Evolutionary conservation across 2,113 vertebrate genomes (phyloP).

Genomic region (Mus pahari): DNA sequence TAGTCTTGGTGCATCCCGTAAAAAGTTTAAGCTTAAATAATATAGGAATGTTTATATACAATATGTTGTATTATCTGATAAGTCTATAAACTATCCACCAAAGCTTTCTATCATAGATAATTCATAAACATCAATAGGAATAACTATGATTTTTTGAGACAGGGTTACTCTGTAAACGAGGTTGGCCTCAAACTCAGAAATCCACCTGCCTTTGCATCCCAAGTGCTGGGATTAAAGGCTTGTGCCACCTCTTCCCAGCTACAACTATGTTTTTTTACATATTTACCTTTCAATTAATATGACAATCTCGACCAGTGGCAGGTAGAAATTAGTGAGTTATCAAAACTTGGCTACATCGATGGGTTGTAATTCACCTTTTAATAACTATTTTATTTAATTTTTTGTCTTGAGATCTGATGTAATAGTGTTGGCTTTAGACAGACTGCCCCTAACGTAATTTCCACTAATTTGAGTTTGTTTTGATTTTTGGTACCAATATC

Average conservation of each 20-base stretch:
- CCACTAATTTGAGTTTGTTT: neutral
- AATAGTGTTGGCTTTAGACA: neutral
- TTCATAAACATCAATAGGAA: neutral
- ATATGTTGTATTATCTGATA: neutral
- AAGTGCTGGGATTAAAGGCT: no score
- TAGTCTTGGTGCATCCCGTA: neutral
- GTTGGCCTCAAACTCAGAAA: no score
- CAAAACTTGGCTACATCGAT: neutral
- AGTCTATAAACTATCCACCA: neutral
- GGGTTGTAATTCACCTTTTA: neutral
- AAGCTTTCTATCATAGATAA: neutral
- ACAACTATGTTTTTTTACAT: neutral
- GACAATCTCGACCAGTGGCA: neutral
- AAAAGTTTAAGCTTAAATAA: neutral
- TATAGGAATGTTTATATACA: neutral
- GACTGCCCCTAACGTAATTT: neutral
- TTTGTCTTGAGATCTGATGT: constrained; percentile 3
- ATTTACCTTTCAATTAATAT: no score
- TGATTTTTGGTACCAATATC: neutral
- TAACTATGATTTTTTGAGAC: neutral
- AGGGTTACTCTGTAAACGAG: no score
- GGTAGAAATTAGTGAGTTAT: neutral
- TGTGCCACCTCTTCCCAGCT: no score
- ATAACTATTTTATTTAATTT: neutral
- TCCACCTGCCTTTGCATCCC: no score